Base-by-base conservation (phyloP, 2,797 vertebrate species). In the Muraenolepis orangiensis region DNA sequence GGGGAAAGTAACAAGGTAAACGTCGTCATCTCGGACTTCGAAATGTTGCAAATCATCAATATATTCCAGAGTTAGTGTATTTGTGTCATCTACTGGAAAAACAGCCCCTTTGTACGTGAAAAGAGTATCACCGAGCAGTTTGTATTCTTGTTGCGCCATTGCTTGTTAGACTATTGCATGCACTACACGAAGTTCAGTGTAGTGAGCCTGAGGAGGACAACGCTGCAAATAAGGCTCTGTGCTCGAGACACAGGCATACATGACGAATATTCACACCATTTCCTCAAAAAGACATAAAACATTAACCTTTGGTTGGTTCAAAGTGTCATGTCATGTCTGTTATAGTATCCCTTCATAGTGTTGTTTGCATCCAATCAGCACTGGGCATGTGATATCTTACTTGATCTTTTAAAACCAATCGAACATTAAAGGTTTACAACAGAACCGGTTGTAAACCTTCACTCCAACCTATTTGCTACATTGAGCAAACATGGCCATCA, bases 1-100 rank as follows among this genome's bases (percentile, higher is more conserved):
- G 0, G 81, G 83, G 46, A 79, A 86, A 3, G 84, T 81, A 32
- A 87, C 70, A 2, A 86, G 29, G 57, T 74, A 84, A 0, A 87
- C 67, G n/a, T 86, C 83, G 26, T 79, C 76, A 20, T 87, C 80
- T 66, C 57, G 81, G 61, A 78, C 79, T 70, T 85, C 36, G 67
- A 86, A 87, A 8, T 69, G 23, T 61, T 70, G 11, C 36, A 86
- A 30, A 38, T 66, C 81, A 64, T 86, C 79, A 4, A 82, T 72
- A 36, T 84, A 82, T 4, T 78, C 72, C 0, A 23, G 18, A 0
- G n/a, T 67, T 0, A 71, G 12, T 3, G 74, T 23, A 6, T 42
- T 26, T 0, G 5, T 0, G 2, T 36, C 6, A 0, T 71, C 29
- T 20, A 68, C 8, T 10, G 66, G 14, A 51, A 79, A 78, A 2